Conservation (phyloP, 2,888 invertebrate species). For the Hydrotaea cyrtoneurina region DNA sequence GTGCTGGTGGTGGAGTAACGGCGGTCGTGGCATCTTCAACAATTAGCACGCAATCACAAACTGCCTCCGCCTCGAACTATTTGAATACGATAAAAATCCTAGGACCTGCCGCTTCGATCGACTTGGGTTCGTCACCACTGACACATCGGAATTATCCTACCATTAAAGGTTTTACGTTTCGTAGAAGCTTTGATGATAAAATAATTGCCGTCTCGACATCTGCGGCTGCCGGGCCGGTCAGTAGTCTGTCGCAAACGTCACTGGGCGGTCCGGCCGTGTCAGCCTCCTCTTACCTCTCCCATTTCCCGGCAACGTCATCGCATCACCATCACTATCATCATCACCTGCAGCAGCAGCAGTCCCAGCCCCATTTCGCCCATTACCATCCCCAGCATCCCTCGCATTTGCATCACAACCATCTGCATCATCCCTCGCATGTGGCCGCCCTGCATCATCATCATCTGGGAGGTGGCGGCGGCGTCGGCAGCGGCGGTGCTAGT, state of each 20-base stretch:
- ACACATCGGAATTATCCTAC: slow-evolving; percentile 77
- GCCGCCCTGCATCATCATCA: slow-evolving; percentile 67
- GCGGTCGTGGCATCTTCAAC: slow-evolving; percentile 46
- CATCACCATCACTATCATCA: slow-evolving; percentile 72
- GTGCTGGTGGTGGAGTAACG: slow-evolving; percentile 25
- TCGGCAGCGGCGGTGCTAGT: slow-evolving; percentile 67
- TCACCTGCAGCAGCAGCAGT: slow-evolving; percentile 72
- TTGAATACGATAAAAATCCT: slow-evolving; percentile 75
- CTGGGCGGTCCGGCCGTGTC: slow-evolving; percentile 64
- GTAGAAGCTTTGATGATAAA: slow-evolving; percentile 79
- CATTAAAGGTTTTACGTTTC: slow-evolving; percentile 78
- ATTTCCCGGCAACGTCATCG: slow-evolving; percentile 61
- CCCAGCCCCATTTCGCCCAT: slow-evolving; percentile 68
- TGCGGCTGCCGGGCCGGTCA: slow-evolving; percentile 42
- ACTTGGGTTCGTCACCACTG: slow-evolving; percentile 76
- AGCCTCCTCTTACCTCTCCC: slow-evolving; percentile 64
- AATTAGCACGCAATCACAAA: slow-evolving; percentile 56
- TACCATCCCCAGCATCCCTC: slow-evolving; percentile 62
- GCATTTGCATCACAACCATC: slow-evolving; percentile 73
- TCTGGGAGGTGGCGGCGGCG: slow-evolving; percentile 66
- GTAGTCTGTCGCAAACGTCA: slow-evolving; percentile 65
- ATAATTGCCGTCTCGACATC: slow-evolving; percentile 72
- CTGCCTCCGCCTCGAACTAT: slow-evolving; percentile 71
- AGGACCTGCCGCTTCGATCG: slow-evolving; percentile 78
- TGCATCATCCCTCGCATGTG: slow-evolving; percentile 69